Evolutionary conservation across 2,888 invertebrate genomes (phyloP).

Genomic region (Nomada lathburiana): DNA sequence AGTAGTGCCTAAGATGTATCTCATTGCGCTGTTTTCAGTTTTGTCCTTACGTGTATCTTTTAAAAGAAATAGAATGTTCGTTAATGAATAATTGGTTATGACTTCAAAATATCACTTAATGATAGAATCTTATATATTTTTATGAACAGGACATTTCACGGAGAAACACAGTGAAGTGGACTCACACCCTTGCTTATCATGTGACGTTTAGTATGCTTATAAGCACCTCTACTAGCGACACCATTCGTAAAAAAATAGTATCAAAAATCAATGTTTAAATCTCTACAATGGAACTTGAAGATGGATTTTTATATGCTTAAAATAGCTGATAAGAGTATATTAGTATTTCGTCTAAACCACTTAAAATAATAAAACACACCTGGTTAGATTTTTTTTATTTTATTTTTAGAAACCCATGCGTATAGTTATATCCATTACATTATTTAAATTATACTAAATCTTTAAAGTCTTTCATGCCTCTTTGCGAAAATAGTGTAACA

Average conservation of each 20-base stretch:
- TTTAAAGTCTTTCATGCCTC: not conserved
- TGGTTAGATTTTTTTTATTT: too few relatives aligned
- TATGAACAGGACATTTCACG: conserved; percentile 45
- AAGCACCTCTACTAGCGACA: conserved; percentile 46
- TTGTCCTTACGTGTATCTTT: conserved; percentile 15
- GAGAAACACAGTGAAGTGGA: conserved; percentile 39
- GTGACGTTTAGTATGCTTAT: conserved; percentile 72
- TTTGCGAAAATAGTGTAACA: not conserved
- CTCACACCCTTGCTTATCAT: conserved; percentile 80
- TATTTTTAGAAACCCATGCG: not conserved
- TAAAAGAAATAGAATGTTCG: conserved; percentile 19
- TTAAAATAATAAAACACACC: not conserved
- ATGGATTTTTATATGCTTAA: not conserved
- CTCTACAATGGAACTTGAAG: not conserved
- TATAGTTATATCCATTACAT: not conserved
- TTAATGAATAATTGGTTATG: conserved; percentile 42
- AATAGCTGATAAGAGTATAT: not conserved
- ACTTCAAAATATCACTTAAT: conserved; percentile 22
- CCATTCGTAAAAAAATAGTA: conserved; percentile 22
- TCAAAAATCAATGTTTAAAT: conserved; percentile 43
- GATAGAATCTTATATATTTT: not conserved
- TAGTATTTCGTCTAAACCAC: not conserved
- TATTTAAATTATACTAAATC: not conserved
- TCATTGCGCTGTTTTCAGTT: conserved; percentile 71
- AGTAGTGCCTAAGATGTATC: conserved; percentile 82